Base-by-base conservation (phyloP, 2,797 vertebrate genomes). In the Clarias laeviceps region DNA sequence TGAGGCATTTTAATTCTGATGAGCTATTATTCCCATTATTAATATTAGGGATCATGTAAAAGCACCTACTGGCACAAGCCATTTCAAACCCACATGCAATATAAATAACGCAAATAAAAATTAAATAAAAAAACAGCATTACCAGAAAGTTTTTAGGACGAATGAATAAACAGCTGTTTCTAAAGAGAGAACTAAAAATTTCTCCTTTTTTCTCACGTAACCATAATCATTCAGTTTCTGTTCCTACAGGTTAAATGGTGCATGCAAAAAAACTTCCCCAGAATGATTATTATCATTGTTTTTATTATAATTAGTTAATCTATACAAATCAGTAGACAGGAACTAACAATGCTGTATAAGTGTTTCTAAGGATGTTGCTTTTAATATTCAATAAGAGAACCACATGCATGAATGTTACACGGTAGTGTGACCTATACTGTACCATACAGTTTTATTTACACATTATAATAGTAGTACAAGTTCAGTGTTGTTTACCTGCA, bases 171-270 rank as follows among this genome's bases (percentile, higher is more conserved):
- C 14, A 40, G 57, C 12, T n/a, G 17, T 37, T 24, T 2, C 70
- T 56, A 66, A 70, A 88, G 18, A 56, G 32, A 88, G 82, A 86
- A 80, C 74, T 76, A 57, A 5, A 79, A 12, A 74, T 85, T 87
- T 79, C 20, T 57, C 40, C 73, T 45, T 85, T 81, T 34, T 65
- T 72, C 8, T 34, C 12, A 32, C 50, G 34, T 65, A 80, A 69
- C 32, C 62, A 66, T 50, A 54, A 61, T 1, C 7, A 61, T 78
- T 50, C 4, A 70, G 29, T 86, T 86, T 88, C 72, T 73, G 70
- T 61, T 88, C 32, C 54, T 73, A 9, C 66, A 34, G 59, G 65
- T 79, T 62, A 82, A 34, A 22, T 54, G 56, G 64, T 27, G 15
- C 32, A 82, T 83, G 56, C 56, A 82, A 12, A 81, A 66, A 40